Base-by-base conservation (phyloP, 2,113 vertebrate genomes). In the Nerophis ophidion region DNA sequence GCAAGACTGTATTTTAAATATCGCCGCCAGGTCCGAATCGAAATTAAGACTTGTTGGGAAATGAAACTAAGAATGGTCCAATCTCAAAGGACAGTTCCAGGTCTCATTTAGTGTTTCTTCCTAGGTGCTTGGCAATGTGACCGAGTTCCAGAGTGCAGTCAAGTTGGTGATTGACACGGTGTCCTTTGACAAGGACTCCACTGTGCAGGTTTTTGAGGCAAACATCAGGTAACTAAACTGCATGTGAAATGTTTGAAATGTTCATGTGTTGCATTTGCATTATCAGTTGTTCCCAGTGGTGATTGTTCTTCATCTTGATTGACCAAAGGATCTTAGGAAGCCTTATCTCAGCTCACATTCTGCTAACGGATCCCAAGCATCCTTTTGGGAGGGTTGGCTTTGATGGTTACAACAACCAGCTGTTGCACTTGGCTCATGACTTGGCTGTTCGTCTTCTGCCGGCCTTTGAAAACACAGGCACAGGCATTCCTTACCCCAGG, bases 121-220 rank as follows among this genome's bases (percentile, higher is more conserved):
- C 42, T 57, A 99, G 97, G 92, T 99, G 45, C 95, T 99, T 72
- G 97, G 96, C 57, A 99, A 99, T 80, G 91, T 94, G 63, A 92
- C 94, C 0, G 96, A 99, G 77, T 99, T 99, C 85, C 94, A 93
- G 84, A 93, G 89, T 80, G 97, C 97, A 1, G 97, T 99, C 70
- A 95, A 89, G 73, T 80, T 99, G 82, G 97, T 99, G 71, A 98
- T 99, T 74, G 89, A 95, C 76, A 99, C 94, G 0, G 96, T 99
- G 19, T 98, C 96, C 7, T 99, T 99, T 85, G 96, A 99, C 82
- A 98, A 92, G 83, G 93, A 99, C 80, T 98, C 97, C 7, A 99
- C 97, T 0, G 96, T 99, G 42, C 97, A 99, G 62, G 96, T 99
- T 50, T 99, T 99, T 72, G 97, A 99, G 81, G 96, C 95, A 59